Evolutionary conservation across 2,797 vertebrate genomes (phyloP).

Genomic region (Graptemys geographica): DNA sequence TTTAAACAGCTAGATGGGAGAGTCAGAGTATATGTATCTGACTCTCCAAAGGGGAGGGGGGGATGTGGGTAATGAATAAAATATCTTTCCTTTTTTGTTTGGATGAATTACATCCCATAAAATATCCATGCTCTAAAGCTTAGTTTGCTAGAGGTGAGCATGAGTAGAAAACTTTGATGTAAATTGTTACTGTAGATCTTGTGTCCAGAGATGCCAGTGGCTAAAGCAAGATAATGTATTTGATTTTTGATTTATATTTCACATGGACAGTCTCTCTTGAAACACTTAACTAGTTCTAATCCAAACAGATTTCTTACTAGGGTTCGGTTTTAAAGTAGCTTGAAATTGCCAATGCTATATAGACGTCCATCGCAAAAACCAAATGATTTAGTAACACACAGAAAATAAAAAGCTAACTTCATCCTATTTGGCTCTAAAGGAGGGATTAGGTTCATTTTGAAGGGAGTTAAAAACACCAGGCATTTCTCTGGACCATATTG

Average conservation of each 20-base stretch:
- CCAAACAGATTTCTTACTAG: neutral
- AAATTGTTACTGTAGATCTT: neutral
- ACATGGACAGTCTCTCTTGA: neutral
- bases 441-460: constrained; percentile 18
- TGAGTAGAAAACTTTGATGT: neutral
- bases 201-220: neutral
- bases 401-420: neutral
- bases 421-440: neutral
- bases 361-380: neutral
- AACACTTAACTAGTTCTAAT: constrained; percentile 20
- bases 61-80: neutral
- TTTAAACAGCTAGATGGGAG: neutral
- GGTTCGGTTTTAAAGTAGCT: neutral
- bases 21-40: neutral
- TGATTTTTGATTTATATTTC: neutral
- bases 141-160: neutral
- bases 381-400: neutral
- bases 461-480: neutral
- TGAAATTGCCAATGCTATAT: neutral
- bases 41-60: neutral
- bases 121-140: neutral
- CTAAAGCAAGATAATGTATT: constrained; percentile 17
- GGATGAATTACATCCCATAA: neutral
- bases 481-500: neutral
- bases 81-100: neutral